Evolutionary conservation across 2,888 invertebrate genomes (phyloP), one percentile per base, ranked within the genome.

Genomic region (Drosophila tanythrix): DNA sequence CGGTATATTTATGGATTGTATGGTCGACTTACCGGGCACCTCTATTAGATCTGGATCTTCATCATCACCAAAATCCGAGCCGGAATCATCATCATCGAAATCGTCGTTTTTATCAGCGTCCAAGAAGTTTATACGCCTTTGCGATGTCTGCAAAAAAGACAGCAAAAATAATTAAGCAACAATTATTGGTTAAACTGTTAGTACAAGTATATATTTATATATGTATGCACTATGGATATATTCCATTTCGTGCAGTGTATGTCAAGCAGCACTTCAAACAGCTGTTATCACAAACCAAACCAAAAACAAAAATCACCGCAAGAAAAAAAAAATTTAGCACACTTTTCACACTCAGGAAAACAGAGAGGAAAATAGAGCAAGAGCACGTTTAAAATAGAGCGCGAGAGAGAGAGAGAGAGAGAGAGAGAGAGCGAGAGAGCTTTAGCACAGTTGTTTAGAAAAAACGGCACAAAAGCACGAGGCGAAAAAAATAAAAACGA

Each of bases 41-140:
- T 97, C 97, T 93, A 97, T 96, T 94, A 96, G 97, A 93, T 98
- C 98, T 67, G 98, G 98, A 94, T 98, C 98, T 87, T 97, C 97
- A 92, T 97, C 97, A 88, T 97, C 97, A 92, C 97, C 97, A 90
- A 97, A 97, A 92, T 97, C 97, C 40, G 95, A 95, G 52, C 94
- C 95, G 48, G 95, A 95, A 86, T 95, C 94, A 83, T 94, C 94
- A 71, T 94, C 94, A 79, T 93, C 90, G 74, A 94, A 94, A 83
- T 94, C 94, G 74, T 94, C 94, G 68, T 93, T 91, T 76, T 95
- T 94, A 69, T 93, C 93, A 76, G 53, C 63, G 58, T 78, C 83
- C 38, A 88, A 81, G 29, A 78, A 71, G n/a, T 40, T 52, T 77
- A 82, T 87, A 0, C 73, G 74, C 57, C 79, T 93, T 93, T 79